Evolutionary conservation across 2,888 invertebrate genomes (phyloP).

Genomic region (Dinocampus coccinellae): DNA sequence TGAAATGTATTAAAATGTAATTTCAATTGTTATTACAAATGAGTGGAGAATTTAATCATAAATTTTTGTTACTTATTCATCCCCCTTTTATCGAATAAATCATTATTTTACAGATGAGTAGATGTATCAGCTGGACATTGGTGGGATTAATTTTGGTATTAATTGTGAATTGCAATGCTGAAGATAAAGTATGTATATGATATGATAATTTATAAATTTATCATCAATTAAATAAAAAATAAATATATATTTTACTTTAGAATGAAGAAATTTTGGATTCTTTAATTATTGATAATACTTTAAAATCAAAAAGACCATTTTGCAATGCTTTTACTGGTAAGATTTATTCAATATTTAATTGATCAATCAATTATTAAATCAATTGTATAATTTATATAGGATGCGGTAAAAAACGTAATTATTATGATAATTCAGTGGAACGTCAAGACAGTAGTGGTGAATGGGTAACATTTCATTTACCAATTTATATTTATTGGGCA

Average conservation of each 20-base stretch:
- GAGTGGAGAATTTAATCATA: not conserved
- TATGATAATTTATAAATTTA: not conserved
- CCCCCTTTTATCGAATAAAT: no score
- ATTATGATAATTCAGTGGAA: constrained; percentile 39
- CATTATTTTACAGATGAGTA: constrained; percentile 1
- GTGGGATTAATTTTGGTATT: constrained; percentile 11
- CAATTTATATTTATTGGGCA: constrained; percentile 54
- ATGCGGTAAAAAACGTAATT: constrained; percentile 59
- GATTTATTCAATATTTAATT: constrained; percentile 40
- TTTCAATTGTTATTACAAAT: not conserved
- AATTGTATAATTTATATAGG: constrained; percentile 44
- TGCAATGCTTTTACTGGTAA: constrained; percentile 91
- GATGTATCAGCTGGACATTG: constrained; percentile 4
- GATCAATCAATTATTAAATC: not conserved
- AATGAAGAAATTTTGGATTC: constrained; percentile 49
- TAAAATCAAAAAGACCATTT: constrained; percentile 79
- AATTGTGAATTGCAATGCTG: not conserved
- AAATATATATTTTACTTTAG: not conserved
- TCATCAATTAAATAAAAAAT: not conserved
- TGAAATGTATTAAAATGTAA: not conserved
- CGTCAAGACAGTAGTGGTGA: constrained; percentile 28
- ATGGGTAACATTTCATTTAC: constrained; percentile 45
- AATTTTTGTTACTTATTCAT: not conserved
- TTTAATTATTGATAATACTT: constrained; percentile 40
- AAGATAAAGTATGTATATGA: constrained; percentile 24